phyloP scores from a whole-genome alignment of 2,113 vertebrate species.

The Triplophysa dalaica region DNA sequence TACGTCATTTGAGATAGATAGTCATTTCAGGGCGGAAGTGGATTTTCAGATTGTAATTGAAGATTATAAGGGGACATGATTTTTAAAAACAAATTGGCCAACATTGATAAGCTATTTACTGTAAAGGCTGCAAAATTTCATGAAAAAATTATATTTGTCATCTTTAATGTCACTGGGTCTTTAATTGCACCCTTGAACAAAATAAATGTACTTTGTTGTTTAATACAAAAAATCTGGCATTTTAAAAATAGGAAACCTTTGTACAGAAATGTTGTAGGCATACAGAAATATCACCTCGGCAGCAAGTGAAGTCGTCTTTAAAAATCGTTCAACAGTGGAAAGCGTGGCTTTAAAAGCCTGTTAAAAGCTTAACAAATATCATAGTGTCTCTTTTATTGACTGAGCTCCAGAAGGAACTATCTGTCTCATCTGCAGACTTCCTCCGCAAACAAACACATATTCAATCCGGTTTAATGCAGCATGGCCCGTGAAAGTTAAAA shows the following conservation, averaged over 20 bases:
- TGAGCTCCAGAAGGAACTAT: not conserved
- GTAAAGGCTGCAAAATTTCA: too few species aligned
- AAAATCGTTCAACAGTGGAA: conserved; percentile 14
- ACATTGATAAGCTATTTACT: too few species aligned
- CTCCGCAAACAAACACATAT: conserved; percentile 42
- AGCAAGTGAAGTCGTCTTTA: not conserved
- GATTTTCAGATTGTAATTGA: too few species aligned
- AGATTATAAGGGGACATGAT: too few species aligned
- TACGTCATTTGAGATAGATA: too few species aligned
- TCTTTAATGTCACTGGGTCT: too few species aligned
- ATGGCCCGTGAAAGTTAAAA: not conserved
- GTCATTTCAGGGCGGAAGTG: too few species aligned
- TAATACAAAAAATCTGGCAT: not conserved
- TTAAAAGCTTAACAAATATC: conserved; percentile 58
- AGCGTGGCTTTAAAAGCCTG: conserved; percentile 48
- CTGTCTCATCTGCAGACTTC: conserved; percentile 43
- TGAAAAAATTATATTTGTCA: too few species aligned
- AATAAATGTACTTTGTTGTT: too few species aligned
- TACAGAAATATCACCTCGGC: not conserved
- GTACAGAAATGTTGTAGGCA: not conserved
- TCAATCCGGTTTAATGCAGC: conserved; percentile 17
- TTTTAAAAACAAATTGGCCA: too few species aligned
- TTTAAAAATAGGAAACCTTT: not conserved
- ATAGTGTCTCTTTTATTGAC: conserved; percentile 45
- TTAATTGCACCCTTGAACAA: too few species aligned